phyloP scores from a whole-genome alignment of 2,113 vertebrate genomes.

The Garra rufa region DNA sequence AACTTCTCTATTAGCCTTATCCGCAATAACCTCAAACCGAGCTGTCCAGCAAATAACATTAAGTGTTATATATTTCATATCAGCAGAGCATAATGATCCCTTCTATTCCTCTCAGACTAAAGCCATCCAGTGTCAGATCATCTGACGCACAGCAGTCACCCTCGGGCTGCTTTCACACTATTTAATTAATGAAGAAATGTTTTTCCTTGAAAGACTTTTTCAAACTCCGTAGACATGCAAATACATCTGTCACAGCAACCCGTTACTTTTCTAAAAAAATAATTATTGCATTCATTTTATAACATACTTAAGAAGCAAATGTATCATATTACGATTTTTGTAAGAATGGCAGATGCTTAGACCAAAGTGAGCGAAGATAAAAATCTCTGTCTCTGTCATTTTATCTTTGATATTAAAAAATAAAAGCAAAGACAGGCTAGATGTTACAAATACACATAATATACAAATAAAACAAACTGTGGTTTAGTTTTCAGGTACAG shows the following conservation, averaged over 20 bases:
- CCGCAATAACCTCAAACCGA: not conserved
- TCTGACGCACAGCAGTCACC: not conserved
- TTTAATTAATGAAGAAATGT: not conserved
- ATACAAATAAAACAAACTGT: too few relatives aligned
- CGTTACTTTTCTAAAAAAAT: not conserved
- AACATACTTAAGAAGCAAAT: too few relatives aligned
- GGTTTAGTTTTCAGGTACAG: too few relatives aligned
- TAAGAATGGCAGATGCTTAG: too few relatives aligned
- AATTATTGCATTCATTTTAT: not conserved
- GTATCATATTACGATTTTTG: too few relatives aligned
- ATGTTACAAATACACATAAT: too few relatives aligned
- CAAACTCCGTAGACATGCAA: not conserved
- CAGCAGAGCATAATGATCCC: not conserved
- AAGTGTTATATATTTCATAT: not conserved
- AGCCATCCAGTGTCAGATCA: not conserved
- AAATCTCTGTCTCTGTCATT: too few relatives aligned
- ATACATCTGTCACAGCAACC: not conserved
- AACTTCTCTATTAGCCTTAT: not conserved
- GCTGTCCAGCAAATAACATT: not conserved
- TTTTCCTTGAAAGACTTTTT: not conserved
- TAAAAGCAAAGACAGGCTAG: too few relatives aligned
- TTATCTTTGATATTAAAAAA: too few relatives aligned
- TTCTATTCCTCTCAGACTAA: not conserved
- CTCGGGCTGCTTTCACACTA: not conserved
- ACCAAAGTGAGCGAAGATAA: too few relatives aligned